Percentiles rank a stretch among this genome's conserved stretches.
These are phyloP conservation scores for Cephonodes hylas DNA, from an alignment of 2,888 invertebrate species.

Conservation along the genomic window DNA sequence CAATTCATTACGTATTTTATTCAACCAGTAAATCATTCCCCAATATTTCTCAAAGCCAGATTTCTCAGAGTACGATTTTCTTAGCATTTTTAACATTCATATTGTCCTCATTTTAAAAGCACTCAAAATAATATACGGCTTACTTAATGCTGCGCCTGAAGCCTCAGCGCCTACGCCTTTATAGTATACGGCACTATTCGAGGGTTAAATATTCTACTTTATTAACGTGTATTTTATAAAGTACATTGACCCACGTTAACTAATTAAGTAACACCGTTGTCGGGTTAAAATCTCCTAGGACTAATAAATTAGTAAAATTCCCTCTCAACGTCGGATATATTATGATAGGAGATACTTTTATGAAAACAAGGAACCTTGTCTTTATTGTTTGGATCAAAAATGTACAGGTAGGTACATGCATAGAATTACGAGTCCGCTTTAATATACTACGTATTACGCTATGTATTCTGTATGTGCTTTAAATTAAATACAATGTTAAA, in stretches of 20 bases:
- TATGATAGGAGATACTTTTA: constrained; percentile 23
- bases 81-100: background rate
- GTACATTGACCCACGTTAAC: constrained; percentile 6
- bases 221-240: background rate
- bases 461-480: no score
- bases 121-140: background rate
- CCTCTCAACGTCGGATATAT: constrained; percentile 25
- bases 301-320: constrained; percentile 30
- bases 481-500: no score
- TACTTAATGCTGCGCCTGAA: background rate
- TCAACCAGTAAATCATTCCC: background rate
- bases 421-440: no score
- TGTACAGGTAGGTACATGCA: background rate
- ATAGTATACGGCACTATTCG: background rate
- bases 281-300: constrained; percentile 26
- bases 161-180: background rate
- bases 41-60: background rate
- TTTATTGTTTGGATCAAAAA: background rate
- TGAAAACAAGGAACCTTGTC: constrained; percentile 19
- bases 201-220: background rate
- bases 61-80: background rate
- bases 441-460: no score
- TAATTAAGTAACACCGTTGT: constrained; percentile 21
- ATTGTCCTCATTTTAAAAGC: background rate
- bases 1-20: background rate